Evolutionary conservation across 1,140 invertebrate genomes (phyloP).

Genomic region (Bombus picipes): DNA sequence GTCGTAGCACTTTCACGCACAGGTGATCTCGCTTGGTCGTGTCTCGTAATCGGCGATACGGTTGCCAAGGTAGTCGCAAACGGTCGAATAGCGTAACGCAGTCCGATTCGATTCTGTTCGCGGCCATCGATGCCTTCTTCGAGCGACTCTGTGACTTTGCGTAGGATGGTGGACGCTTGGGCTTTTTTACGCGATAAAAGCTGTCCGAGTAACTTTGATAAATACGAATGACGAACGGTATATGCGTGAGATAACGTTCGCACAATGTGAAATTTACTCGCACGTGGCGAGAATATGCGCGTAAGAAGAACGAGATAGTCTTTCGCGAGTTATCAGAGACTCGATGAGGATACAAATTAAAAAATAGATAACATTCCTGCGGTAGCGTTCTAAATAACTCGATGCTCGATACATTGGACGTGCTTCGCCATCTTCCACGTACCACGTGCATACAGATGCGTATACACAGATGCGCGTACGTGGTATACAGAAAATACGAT

Average conservation of each 20-base stretch:
- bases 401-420: too few relatives aligned
- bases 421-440: too few relatives aligned
- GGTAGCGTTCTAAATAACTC: too few relatives aligned
- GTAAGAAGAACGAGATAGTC: neutral
- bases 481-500: too few relatives aligned
- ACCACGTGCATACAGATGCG: too few relatives aligned
- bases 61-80: neutral
- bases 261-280: too few relatives aligned
- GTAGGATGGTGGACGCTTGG: neutral
- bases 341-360: neutral
- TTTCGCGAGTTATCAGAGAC: neutral
- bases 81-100: neutral
- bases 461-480: too few relatives aligned
- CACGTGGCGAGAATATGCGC: too few relatives aligned
- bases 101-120: fast-evolving
- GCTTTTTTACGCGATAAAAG: neutral
- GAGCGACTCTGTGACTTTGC: neutral
- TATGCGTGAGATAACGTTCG: too few relatives aligned
- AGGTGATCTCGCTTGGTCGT: neutral
- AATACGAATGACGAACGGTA: neutral
- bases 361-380: too few relatives aligned
- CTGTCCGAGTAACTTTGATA: neutral
- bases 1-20: conserved; percentile 13
- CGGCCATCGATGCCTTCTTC: neutral
- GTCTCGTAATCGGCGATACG: neutral